Conservation (phyloP, 2,888 invertebrate genomes). For the Polyommatus iphigenia region DNA sequence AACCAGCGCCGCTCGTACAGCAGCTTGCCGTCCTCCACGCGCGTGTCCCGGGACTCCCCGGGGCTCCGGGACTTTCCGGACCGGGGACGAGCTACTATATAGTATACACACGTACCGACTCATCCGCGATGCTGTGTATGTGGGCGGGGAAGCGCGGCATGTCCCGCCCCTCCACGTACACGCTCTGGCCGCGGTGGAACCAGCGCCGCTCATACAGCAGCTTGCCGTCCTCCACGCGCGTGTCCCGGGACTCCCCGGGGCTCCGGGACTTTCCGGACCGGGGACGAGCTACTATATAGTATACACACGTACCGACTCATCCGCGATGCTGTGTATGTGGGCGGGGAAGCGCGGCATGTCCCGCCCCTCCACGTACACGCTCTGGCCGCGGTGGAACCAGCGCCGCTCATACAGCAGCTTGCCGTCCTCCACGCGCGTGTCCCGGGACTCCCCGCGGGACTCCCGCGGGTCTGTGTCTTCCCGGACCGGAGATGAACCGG, state of each 20-base stretch:
- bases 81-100: constrained; percentile 58
- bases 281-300: constrained; percentile 55
- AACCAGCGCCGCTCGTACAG: constrained; percentile 97
- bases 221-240: constrained; percentile 96
- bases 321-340: constrained; percentile 94
- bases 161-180: constrained; percentile 94
- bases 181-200: constrained; percentile 96
- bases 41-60: constrained; percentile 82
- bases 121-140: constrained; percentile 94
- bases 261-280: constrained; percentile 58
- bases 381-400: constrained; percentile 97
- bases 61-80: constrained; percentile 57
- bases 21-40: constrained; percentile 96
- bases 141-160: constrained; percentile 91
- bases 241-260: constrained; percentile 71
- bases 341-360: constrained; percentile 92
- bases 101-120: constrained; percentile 81
- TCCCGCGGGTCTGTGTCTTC: constrained; percentile 59
- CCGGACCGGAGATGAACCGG: constrained; percentile 69
- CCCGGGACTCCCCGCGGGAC: constrained; percentile 63
- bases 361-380: constrained; percentile 93
- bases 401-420: constrained; percentile 95
- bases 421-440: constrained; percentile 96
- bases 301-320: constrained; percentile 85
- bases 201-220: constrained; percentile 96